phyloP scores from a whole-genome alignment of 1,140 invertebrate genomes.

The Vollenhovia emeryi region DNA sequence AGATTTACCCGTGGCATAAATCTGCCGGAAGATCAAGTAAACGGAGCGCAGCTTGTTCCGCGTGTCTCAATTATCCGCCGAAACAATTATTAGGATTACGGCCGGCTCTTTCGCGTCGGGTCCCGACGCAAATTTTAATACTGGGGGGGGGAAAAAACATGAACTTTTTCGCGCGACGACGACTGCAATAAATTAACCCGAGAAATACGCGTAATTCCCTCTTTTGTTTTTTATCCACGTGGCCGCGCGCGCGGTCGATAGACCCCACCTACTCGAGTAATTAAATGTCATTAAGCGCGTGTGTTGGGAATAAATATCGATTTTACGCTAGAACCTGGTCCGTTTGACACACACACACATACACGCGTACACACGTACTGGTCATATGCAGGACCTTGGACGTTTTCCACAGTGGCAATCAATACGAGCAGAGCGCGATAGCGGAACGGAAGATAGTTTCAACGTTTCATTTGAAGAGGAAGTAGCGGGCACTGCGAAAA shows the following conservation, averaged over 20 bases:
- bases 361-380: not conserved
- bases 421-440: conserved; percentile 62
- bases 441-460: conserved; percentile 26
- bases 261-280: conserved; percentile 60
- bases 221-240: conserved; percentile 3
- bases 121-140: not conserved
- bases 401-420: conserved; percentile 67
- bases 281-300: conserved; percentile 68
- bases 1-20: conserved; percentile 52
- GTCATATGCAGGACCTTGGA: conserved; percentile 71
- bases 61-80: conserved; percentile 31
- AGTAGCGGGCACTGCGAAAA: conserved; percentile 4
- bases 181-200: conserved; percentile 19
- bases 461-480: conserved; percentile 27
- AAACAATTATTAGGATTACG: conserved; percentile 16
- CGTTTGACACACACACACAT: conserved; percentile 55
- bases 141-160: no score
- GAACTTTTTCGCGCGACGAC: not conserved
- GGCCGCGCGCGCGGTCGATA: conserved; percentile 39
- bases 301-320: conserved; percentile 73
- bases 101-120: not conserved
- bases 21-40: conserved; percentile 45
- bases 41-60: not conserved
- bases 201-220: not conserved
- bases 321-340: conserved; percentile 54